Evolutionary conservation across 2,888 invertebrate genomes (phyloP).

Genomic region (Dinocampus coccinellae): DNA sequence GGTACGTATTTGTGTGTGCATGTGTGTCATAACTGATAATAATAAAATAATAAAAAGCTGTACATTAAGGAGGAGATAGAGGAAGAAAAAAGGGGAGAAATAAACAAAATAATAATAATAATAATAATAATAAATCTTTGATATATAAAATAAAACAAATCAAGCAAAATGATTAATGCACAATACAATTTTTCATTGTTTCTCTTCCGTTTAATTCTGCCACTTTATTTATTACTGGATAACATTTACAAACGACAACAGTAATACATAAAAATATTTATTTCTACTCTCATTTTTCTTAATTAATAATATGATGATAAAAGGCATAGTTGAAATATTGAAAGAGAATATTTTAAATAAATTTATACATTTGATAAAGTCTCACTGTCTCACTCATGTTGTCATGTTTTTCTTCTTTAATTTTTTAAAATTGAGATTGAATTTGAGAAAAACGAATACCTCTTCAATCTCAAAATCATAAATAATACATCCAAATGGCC

Average conservation of each 20-base stretch:
- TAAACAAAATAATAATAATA: conserved; percentile 47
- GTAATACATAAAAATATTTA: conserved; percentile 57
- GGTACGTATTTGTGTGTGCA: conserved; percentile 10
- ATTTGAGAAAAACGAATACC: background rate
- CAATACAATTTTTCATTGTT: conserved; percentile 45
- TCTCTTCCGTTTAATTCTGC: conserved; percentile 41
- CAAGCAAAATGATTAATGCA: conserved; percentile 63
- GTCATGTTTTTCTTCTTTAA: conserved; percentile 2
- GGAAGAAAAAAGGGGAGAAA: conserved; percentile 52
- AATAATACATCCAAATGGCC: conserved; percentile 8
- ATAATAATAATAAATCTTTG: too few relatives aligned
- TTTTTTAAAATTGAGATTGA: conserved; percentile 4
- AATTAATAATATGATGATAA: conserved; percentile 38
- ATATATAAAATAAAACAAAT: conserved; percentile 50
- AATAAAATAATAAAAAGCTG: conserved; percentile 56
- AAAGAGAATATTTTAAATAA: background rate
- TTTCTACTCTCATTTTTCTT: conserved; percentile 41
- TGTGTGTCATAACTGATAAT: conserved; percentile 30
- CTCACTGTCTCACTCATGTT: background rate
- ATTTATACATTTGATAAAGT: background rate
- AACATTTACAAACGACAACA: conserved; percentile 59
- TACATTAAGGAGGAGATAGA: conserved; percentile 47
- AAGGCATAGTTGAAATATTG: conserved; percentile 32
- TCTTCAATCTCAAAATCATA: background rate
- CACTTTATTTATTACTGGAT: conserved; percentile 59